Evolutionary conservation across 1,140 invertebrate species (phyloP), one percentile per base, ranked within the genome.

Genomic region (Coelopa frigida): DNA sequence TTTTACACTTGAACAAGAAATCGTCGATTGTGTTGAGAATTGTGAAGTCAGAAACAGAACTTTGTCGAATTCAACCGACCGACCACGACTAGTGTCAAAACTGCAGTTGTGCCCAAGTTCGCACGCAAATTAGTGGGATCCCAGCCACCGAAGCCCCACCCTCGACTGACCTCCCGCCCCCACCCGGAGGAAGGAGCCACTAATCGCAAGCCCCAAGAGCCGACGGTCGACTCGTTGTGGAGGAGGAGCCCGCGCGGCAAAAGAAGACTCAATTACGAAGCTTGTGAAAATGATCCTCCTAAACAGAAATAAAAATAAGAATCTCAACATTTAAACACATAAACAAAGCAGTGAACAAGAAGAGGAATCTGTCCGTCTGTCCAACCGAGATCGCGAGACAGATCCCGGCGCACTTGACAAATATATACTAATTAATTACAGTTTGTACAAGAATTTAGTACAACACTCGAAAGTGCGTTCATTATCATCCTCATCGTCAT

Each of bases 381-480:
- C 7, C 20, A 39, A 39, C 11, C 37, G n/a, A n/a, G n/a, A n/a
- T n/a, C n/a, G n/a, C n/a, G n/a, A n/a, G 8, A 15, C 17, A 23
- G 6, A 21, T 17, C 44, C 18, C 44, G 40, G 33, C 4, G 54
- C 65, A 65, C 59, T 65, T 65, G 62, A 65, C 62, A 65, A 65
- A 65, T 65, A 61, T 55, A 62, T 65, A 65, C 62, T 65, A 65
- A 65, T 65, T 65, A 65, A 65, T 65, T 65, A 65, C 61, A 65
- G 62, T 65, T 65, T 65, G 62, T 65, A 65, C 62, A 65, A 65
- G 62, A 57, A 60, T 65, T 65, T 65, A 65, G 61, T 65, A 59
- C 52, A 52, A 58, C 43, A 44, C 60, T 57, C 59, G 59, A 61
- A 61, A 61, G 59, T 61, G 59, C 59, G 59, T 61, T 55, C 52